Percentiles rank a stretch among this genome's conserved stretches.
Conservation (phyloP, 1,140 invertebrate genomes). For the Drosophila lowei region DNA sequence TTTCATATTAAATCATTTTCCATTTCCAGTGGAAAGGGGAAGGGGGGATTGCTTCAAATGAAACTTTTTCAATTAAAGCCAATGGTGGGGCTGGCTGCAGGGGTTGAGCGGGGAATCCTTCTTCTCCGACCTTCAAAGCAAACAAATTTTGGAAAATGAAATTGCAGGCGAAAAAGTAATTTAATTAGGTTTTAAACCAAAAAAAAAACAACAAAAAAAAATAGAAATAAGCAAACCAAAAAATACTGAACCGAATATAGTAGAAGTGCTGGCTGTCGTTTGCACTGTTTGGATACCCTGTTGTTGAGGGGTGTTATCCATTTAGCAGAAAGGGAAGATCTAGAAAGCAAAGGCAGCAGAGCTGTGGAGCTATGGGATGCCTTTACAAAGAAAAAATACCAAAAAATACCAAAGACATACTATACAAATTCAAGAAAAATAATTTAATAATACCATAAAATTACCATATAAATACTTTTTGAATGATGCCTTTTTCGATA, state of each 20-base stretch:
- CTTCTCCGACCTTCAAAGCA: conserved; percentile 65
- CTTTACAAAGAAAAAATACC: too few species aligned
- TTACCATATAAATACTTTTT: too few species aligned
- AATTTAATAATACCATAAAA: too few species aligned
- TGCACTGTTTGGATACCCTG: too few species aligned
- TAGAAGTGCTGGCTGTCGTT: conserved; percentile 32
- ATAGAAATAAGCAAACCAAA: conserved; percentile 49
- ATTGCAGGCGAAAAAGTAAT: conserved; percentile 76
- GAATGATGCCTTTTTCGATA: too few species aligned
- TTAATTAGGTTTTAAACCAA: conserved; percentile 75
- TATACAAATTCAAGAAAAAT: too few species aligned
- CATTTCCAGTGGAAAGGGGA: background rate
- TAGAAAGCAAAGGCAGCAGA: too few species aligned
- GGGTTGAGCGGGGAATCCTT: conserved; percentile 5
- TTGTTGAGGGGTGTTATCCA: too few species aligned
- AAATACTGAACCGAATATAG: conserved; percentile 20
- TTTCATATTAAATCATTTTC: conserved; percentile 61
- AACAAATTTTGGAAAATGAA: conserved; percentile 65
- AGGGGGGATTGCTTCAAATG: background rate
- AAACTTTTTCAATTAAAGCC: conserved; percentile 76
- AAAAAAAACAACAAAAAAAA: conserved; percentile 40
- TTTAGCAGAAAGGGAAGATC: too few species aligned
- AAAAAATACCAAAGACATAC: too few species aligned
- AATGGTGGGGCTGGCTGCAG: conserved; percentile 12
- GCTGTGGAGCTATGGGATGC: too few species aligned